Evolutionary conservation across 2,888 invertebrate species (phyloP).

Genomic region (Stegana nigrithorax): DNA sequence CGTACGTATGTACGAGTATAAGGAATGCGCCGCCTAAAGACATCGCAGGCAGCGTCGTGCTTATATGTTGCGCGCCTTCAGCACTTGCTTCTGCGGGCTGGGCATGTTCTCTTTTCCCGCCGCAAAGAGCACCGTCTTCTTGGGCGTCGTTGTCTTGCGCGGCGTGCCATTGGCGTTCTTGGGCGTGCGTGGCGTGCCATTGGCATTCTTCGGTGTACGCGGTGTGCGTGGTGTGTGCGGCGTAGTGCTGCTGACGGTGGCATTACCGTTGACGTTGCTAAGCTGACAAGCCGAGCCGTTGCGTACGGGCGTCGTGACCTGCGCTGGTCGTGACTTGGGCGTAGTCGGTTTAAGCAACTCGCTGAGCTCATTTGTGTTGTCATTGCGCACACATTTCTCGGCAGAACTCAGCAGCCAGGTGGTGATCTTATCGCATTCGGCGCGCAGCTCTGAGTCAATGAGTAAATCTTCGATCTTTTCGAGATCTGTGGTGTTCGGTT

Average conservation of each 20-base stretch:
- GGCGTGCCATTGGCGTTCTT: constrained; percentile 50
- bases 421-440: constrained; percentile 66
- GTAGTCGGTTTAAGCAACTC: constrained; percentile 57
- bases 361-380: constrained; percentile 53
- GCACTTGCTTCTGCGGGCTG: constrained; percentile 64
- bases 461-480: constrained; percentile 63
- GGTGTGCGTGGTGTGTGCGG: constrained; percentile 53
- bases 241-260: constrained; percentile 36
- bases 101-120: constrained; percentile 67
- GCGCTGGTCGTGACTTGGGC: constrained; percentile 34
- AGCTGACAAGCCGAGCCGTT: constrained; percentile 19
- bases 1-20: no score
- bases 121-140: constrained; percentile 65
- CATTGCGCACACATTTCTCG: constrained; percentile 58
- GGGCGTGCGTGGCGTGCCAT: constrained; percentile 51
- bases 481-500: constrained; percentile 60
- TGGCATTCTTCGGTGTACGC: constrained; percentile 47
- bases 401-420: constrained; percentile 61
- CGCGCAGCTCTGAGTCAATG: constrained; percentile 62
- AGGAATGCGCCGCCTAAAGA: no score
- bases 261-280: no score
- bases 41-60: no score
- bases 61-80: constrained; percentile 62
- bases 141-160: constrained; percentile 52
- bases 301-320: constrained; percentile 37